phyloP scores from a whole-genome alignment of 2,797 vertebrate species.

The Danio albolineatus region DNA sequence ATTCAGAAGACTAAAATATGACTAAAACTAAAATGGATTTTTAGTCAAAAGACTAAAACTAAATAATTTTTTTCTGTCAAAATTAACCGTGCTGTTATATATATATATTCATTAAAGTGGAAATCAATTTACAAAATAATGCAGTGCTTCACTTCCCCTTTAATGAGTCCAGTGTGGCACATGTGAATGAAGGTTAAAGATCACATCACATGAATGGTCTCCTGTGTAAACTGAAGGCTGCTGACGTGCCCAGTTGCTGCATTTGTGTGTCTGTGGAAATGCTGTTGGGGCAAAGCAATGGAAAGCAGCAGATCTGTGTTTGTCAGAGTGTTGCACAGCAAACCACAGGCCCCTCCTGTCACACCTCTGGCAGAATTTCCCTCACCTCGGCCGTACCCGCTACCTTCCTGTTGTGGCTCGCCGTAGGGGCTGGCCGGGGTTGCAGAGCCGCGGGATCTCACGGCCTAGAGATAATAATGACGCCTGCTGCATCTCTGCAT shows the following conservation, averaged over 20 bases:
- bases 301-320: constrained; percentile 72
- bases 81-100: too few species aligned
- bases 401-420: constrained; percentile 74
- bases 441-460: constrained; percentile 56
- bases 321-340: constrained; percentile 67
- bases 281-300: constrained; percentile 56
- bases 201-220: constrained; percentile 22
- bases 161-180: not conserved
- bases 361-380: constrained; percentile 80
- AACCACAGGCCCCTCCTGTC: constrained; percentile 71
- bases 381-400: constrained; percentile 76
- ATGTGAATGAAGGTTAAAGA: constrained; percentile 38
- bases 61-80: too few species aligned
- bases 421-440: constrained; percentile 72
- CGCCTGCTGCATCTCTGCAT: constrained; percentile 53
- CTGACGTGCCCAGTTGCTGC: constrained; percentile 36
- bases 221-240: constrained; percentile 11
- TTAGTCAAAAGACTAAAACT: too few species aligned
- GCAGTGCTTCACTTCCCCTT: too few species aligned
- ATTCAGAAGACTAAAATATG: too few species aligned
- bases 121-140: too few species aligned
- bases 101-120: too few species aligned
- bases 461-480: constrained; percentile 48
- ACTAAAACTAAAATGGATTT: too few species aligned
- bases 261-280: constrained; percentile 48